A percentile compares a stretch with the other conserved stretches of the same genome.
Evolutionary conservation across 2,113 vertebrate species (phyloP).

Genomic region (Colinus virginianus): DNA sequence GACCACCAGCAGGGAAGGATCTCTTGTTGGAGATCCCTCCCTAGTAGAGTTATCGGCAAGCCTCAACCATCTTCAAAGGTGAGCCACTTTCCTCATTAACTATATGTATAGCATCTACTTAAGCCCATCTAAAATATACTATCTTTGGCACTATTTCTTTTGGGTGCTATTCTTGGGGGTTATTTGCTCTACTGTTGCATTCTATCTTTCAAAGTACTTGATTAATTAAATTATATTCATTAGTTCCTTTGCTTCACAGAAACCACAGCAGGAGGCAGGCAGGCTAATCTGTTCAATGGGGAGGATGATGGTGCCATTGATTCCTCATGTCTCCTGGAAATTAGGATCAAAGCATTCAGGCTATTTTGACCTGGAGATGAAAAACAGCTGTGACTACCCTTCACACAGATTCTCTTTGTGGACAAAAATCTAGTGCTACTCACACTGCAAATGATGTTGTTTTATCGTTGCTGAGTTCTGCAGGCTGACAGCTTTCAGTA

Average conservation of each 20-base stretch:
- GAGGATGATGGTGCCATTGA: background rate
- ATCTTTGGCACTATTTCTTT: no score
- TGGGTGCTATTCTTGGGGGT: no score
- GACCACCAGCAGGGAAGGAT: no score
- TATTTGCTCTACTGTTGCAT: background rate
- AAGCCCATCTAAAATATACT: no score
- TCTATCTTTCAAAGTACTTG: background rate
- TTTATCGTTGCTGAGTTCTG: background rate
- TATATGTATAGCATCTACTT: no score
- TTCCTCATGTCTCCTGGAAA: background rate
- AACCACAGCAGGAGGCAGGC: background rate
- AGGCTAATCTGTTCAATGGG: background rate
- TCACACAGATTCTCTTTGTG: background rate
- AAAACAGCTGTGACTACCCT: background rate
- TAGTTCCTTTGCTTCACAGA: background rate
- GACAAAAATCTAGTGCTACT: background rate
- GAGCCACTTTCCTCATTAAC: no score
- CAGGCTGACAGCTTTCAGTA: background rate
- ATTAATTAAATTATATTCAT: background rate
- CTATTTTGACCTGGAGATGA: background rate
- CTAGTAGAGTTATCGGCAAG: no score
- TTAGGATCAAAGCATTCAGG: background rate
- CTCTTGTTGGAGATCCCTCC: no score
- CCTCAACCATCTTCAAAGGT: no score
- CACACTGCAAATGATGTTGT: background rate